Percentiles rank a stretch among this genome's conserved stretches.
These are phyloP conservation scores for Nothobranchius kuhntae DNA, from an alignment of 2,113 vertebrate species.

Conservation along the genomic window DNA sequence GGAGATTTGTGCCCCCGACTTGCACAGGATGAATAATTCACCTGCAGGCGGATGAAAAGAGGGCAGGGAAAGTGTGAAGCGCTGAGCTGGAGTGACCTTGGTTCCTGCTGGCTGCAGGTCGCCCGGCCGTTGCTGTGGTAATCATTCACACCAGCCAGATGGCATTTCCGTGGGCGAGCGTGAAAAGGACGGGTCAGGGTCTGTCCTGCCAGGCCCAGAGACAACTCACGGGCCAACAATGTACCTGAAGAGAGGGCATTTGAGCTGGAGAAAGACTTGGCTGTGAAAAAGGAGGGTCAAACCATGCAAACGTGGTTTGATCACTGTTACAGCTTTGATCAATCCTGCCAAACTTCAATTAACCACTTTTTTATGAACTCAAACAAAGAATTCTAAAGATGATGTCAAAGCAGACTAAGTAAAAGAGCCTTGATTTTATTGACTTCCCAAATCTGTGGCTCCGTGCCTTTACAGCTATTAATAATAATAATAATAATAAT, in stretches of 20 bases:
- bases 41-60: slow-evolving; percentile 73
- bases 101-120: slow-evolving; percentile 80
- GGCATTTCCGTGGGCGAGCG: slow-evolving; percentile 81
- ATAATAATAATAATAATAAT: slow-evolving; percentile 19
- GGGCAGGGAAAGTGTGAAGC: slow-evolving; percentile 71
- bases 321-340: background rate
- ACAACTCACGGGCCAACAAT: slow-evolving; percentile 63
- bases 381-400: background rate
- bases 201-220: slow-evolving; percentile 74
- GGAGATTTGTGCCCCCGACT: slow-evolving; percentile 48
- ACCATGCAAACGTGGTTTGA: slow-evolving; percentile 20
- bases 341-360: slow-evolving; percentile 1
- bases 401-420: slow-evolving; percentile 19
- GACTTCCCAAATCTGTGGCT: slow-evolving; percentile 30
- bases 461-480: slow-evolving; percentile 9
- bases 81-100: slow-evolving; percentile 82
- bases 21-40: slow-evolving; percentile 74
- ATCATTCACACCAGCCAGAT: slow-evolving; percentile 86
- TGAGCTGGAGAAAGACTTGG: slow-evolving; percentile 26
- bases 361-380: slow-evolving; percentile 11
- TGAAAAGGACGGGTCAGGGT: slow-evolving; percentile 82
- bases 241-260: slow-evolving; percentile 52
- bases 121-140: slow-evolving; percentile 78
- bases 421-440: slow-evolving; percentile 14
- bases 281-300: slow-evolving; percentile 37